A percentile compares a stretch with the other conserved stretches of the same genome.
Evolutionary conservation across 37 sponge, comb jelly and placozoan genomes (phyloP).

Genomic region (Eunapius fragilis): DNA sequence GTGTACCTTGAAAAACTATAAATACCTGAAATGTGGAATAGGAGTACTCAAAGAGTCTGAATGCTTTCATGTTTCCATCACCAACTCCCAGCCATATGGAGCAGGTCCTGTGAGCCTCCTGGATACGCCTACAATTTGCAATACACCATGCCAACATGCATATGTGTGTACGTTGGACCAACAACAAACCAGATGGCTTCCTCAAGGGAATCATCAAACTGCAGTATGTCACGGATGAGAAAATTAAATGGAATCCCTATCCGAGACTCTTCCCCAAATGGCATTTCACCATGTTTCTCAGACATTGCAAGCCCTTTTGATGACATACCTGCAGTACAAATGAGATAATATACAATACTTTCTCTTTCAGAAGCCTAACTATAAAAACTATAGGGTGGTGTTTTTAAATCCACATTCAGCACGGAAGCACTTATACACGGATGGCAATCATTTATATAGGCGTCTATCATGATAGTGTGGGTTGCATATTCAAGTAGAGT

Average conservation of each 20-base stretch:
- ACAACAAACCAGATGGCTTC: conserved; percentile 40
- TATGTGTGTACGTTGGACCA: background rate
- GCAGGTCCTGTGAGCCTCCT: conserved; percentile 68
- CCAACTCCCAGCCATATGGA: conserved; percentile 82
- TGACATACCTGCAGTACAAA: conserved; percentile 23
- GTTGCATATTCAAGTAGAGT: too few relatives aligned
- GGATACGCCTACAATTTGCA: conserved; percentile 30
- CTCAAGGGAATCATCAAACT: conserved; percentile 60
- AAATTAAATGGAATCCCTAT: conserved; percentile 63
- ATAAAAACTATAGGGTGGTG: background rate
- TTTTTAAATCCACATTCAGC: too few relatives aligned
- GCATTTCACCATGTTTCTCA: conserved; percentile 60
- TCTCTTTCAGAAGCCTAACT: background rate
- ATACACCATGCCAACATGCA: background rate
- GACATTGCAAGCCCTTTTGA: conserved; percentile 58
- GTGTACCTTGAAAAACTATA: background rate
- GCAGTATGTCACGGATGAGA: conserved; percentile 64
- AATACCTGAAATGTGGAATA: conserved; percentile 58
- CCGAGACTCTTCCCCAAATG: conserved; percentile 61
- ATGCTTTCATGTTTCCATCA: conserved; percentile 38
- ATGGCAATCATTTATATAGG: too few relatives aligned
- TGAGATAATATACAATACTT: background rate
- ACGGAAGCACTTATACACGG: too few relatives aligned
- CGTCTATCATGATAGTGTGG: too few relatives aligned
- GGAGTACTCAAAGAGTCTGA: conserved; percentile 62